Evolutionary conservation across 2,113 vertebrate species (phyloP), one percentile per base, ranked within the genome.

Genomic region (Phaethon lepturus): DNA sequence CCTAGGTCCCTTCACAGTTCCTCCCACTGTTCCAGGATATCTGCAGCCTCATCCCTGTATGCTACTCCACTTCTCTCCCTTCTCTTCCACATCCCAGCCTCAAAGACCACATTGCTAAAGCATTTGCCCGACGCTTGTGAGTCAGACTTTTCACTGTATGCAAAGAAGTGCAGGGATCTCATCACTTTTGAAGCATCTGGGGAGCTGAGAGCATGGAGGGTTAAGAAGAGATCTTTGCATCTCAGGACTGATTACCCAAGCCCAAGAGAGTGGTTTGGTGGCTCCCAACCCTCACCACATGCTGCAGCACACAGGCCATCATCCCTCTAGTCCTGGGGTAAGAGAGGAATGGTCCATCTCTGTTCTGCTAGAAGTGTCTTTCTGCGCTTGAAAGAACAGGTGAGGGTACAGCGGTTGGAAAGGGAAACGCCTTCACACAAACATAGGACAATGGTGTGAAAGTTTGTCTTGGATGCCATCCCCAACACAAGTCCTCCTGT

Each of bases 11-110:
- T 74, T 68, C 52, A 56, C 25, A 59, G 29, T 12, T 92, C 93
- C 44, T 74, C 29, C 62, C 24, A 31, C 60, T 7, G 0, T 38
- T 16, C 18, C 1, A 0, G 18, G 11, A 28, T 14, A 9, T 87
- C 60, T 75, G 29, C 20, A 58, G 20, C 69, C n/a, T 50, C 42
- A 71, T 53, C 56, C 29, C 26, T 63, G 1, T 28, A 20, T 49
- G 38, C 17, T 38, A 1, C 29, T 68, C 13, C 17, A 62, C n/a
- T 52, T 47, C 52, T 33, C 28, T 73, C 40, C 62, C 17, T 62
- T 64, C 24, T 62, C 23, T n/a, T 76, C 49, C 38, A 10, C 22
- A 22, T 40, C 74, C 23, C 45, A 92, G 13, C 60, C 53, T 69
- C 60, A 53, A 82, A 82, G 33, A 23, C 13, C n/a, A 10, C 7